Base-by-base conservation (phyloP, 1,140 invertebrate species). In the Sycobia sp. region DNA sequence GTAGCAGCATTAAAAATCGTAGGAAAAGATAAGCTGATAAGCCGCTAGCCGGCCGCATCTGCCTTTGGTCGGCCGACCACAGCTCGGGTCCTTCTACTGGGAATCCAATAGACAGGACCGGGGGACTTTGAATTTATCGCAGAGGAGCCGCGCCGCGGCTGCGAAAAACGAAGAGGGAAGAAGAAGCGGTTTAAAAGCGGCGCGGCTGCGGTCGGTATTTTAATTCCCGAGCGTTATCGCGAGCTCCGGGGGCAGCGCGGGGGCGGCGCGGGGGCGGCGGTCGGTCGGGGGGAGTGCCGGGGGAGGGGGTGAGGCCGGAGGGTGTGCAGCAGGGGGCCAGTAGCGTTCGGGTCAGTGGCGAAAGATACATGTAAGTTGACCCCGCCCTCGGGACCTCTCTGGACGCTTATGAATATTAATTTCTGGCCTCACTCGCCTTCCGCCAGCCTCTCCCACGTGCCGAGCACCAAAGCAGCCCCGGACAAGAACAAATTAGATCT, bases 391-490 rank as follows among this genome's bases (percentile, higher is more conserved):
- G 76, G 78, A 79, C 76, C 78, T 81, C 73, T 55, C 71, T 74
- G 77, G 77, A 79, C 80, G 80, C 80, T 82, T 82, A 81, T 80
- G 78, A 82, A 81, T 82, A 82, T 82, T 82, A 82, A 82, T 82
- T 80, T 76, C 71, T 70, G 71, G 64, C 71, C 73, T 62, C 59
- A 18, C 66, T 61, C 66, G 49, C 46, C 65, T 57, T 23, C 16
- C 27, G 55, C 46, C 25, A 22, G 18, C 27, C 38, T 61, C 59
- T 41, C 0, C 65, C 62, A 39, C 62, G 61, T 57, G 70, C 71
- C 47, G 7, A 32, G 20, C 66, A 68, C 73, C 71, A 76, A 74
- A 77, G 72, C 71, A 76, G 71, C 75, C 71, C 71, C 73, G 77
- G 71, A 81, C 80, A 78, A 77, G 78, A 81, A 82, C 80, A 82